phyloP scores from a whole-genome alignment of 2,888 invertebrate genomes.

The Drosophila histrio region DNA sequence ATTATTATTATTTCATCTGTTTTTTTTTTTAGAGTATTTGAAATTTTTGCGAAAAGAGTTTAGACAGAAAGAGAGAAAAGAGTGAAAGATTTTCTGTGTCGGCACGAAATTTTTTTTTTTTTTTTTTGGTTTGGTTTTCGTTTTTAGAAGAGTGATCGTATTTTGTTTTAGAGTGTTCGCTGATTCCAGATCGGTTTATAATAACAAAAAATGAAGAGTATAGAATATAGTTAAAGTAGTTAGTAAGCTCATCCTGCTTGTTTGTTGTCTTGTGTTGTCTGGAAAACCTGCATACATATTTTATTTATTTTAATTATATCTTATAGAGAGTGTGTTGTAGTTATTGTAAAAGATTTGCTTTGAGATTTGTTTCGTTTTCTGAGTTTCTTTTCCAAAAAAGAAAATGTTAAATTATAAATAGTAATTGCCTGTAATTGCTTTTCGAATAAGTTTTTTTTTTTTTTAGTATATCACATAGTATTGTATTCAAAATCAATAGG shows the following conservation, averaged over 20 bases:
- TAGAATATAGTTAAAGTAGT: conserved; percentile 21
- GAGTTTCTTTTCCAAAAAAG: conserved; percentile 24
- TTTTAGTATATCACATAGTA: conserved; percentile 57
- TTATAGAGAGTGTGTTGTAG: conserved; percentile 45
- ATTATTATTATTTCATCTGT: conserved; percentile 41
- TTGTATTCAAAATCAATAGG: conserved; percentile 49
- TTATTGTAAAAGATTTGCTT: conserved; percentile 51
- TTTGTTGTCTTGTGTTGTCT: conserved; percentile 68
- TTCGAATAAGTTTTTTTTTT: conserved; percentile 40
- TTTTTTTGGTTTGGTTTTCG: conserved; percentile 12
- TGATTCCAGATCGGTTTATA: conserved; percentile 28
- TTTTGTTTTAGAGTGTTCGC: conserved; percentile 27
- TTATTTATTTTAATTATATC: conserved; percentile 41
- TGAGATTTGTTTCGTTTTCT: conserved; percentile 40
- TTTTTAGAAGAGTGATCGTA: conserved; percentile 41
- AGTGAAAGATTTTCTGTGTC: conserved; percentile 70
- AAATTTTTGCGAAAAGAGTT: conserved; percentile 57
- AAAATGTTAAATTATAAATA: conserved; percentile 44
- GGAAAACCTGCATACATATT: conserved; percentile 64
- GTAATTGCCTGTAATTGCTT: conserved; percentile 54
- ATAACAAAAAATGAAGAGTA: conserved; percentile 17
- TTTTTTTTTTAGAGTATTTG: conserved; percentile 25
- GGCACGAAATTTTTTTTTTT: conserved; percentile 44
- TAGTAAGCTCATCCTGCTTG: conserved; percentile 58
- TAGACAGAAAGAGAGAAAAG: conserved; percentile 62